Conservation (phyloP, 2,113 vertebrate genomes). For the Alligator mississippiensis region DNA sequence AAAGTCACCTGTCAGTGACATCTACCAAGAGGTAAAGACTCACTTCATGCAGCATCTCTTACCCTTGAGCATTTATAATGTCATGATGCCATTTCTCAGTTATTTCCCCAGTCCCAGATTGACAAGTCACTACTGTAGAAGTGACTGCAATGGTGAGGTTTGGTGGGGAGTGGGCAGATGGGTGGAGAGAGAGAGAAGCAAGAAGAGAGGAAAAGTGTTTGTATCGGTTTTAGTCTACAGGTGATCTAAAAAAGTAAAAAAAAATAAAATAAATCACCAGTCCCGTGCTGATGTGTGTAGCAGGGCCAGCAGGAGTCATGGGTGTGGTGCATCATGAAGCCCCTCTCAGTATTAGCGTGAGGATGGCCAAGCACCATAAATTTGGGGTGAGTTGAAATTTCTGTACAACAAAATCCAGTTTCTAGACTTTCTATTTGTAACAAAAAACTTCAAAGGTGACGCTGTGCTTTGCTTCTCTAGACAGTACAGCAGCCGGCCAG, state of each 20-base stretch:
- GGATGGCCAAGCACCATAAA: background rate
- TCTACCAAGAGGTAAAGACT: accelerated
- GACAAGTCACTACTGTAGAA: background rate
- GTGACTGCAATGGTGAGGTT: no score
- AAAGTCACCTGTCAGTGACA: no score
- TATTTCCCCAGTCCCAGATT: background rate
- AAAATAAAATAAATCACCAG: background rate
- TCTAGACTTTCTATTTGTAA: background rate
- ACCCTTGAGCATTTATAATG: accelerated
- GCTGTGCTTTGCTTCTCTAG: accelerated
- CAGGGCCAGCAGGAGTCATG: background rate
- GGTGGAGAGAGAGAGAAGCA: background rate
- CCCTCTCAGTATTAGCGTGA: no score
- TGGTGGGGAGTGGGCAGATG: background rate
- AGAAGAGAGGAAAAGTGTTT: background rate
- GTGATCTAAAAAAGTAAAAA: no score
- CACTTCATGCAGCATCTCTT: accelerated
- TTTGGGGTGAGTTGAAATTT: background rate
- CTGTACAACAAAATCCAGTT: accelerated
- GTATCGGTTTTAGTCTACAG: background rate
- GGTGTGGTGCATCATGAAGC: no score
- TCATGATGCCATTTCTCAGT: accelerated
- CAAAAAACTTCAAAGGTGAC: accelerated
- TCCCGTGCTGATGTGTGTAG: background rate
- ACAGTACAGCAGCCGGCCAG: accelerated